These are phyloP conservation scores for Antedon mediterranea DNA, from an alignment of 53 echinoderm and acorn worm species.

Conservation along the genomic window DNA sequence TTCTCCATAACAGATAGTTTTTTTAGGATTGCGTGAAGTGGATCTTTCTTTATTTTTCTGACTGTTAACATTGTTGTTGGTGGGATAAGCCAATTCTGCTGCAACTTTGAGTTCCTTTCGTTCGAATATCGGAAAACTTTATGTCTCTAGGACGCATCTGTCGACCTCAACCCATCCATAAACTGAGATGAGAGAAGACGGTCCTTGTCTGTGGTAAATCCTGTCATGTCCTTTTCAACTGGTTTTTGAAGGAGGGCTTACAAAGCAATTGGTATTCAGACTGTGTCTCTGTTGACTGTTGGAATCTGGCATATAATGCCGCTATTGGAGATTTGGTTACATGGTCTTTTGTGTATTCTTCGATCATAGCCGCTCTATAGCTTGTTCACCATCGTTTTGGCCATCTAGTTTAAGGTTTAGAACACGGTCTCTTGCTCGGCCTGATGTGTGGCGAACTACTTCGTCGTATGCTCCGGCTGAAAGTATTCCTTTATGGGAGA, in stretches of 20 bases:
- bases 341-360: not conserved
- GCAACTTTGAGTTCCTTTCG: too few species aligned
- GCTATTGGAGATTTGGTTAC: not conserved
- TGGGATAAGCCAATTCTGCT: too few species aligned
- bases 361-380: not conserved
- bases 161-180: not conserved
- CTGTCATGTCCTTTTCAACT: not conserved
- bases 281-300: not conserved
- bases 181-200: not conserved
- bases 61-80: too few species aligned
- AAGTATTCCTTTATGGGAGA: not conserved
- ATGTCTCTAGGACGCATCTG: not conserved
- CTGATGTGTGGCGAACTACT: not conserved
- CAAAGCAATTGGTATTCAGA: not conserved
- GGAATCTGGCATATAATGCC: not conserved
- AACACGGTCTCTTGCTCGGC: not conserved
- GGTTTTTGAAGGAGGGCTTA: not conserved
- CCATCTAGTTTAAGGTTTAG: not conserved
- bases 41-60: too few species aligned
- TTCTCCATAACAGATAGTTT: too few species aligned
- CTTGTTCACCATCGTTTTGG: not conserved
- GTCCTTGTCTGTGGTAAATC: not conserved
- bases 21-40: too few species aligned
- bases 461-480: not conserved
- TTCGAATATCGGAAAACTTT: not conserved